Evolutionary conservation across 2,113 vertebrate genomes (phyloP).

Genomic region (Turdus rufiventris): DNA sequence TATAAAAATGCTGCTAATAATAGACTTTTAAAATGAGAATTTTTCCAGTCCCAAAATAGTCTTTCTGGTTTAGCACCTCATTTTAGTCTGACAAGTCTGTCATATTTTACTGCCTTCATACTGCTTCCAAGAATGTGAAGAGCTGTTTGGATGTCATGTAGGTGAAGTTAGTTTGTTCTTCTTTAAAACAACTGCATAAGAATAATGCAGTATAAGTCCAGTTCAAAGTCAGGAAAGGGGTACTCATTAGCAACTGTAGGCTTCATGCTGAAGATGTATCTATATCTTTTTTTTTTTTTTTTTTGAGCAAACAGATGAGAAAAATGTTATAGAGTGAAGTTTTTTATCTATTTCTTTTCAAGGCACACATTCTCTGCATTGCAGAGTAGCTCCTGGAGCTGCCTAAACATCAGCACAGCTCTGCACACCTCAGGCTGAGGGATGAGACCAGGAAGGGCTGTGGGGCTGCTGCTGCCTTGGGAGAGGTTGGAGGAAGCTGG

Average conservation of each 20-base stretch:
- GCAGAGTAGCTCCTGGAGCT: not conserved
- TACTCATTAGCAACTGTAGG: not conserved
- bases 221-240: slow-evolving; percentile 1
- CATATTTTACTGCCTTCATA: slow-evolving; percentile 55
- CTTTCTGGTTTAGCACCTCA: slow-evolving; percentile 54
- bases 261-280: not conserved
- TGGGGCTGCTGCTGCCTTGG: not conserved
- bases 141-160: slow-evolving; percentile 40
- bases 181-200: slow-evolving; percentile 4
- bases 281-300: too few relatives aligned
- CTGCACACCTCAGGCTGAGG: not conserved
- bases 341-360: not conserved
- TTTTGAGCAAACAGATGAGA: not conserved
- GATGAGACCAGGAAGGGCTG: not conserved
- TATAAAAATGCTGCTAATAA: slow-evolving; percentile 51
- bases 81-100: slow-evolving; percentile 58
- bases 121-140: slow-evolving; percentile 42
- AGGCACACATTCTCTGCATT: not conserved
- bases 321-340: not conserved
- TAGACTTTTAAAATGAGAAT: slow-evolving; percentile 31
- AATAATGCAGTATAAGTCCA: not conserved
- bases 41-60: slow-evolving; percentile 63
- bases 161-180: slow-evolving; percentile 49
- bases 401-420: not conserved
- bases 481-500: not conserved